Base-by-base conservation (phyloP, 2,888 invertebrate genomes). In the Hemistola chrysoprasaria region DNA sequence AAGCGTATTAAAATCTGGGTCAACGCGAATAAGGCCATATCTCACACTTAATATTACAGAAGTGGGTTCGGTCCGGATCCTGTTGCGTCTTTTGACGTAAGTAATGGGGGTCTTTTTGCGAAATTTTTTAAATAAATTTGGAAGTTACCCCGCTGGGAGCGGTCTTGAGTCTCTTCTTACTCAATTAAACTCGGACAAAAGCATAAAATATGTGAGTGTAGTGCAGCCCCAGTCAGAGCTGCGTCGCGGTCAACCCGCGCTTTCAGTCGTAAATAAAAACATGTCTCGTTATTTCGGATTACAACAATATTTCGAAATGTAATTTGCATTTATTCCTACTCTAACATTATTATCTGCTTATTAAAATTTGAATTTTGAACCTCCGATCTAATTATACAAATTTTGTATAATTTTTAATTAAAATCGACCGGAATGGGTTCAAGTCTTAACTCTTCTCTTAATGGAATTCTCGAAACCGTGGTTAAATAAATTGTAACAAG, bases 141-240 rank as follows among this genome's bases (percentile, higher is more conserved):
- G 79, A 77, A 70, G 82, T 79, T 70, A 76, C 76, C 86, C 85
- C 77, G 86, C 86, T 86, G 87, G 39, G 85, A 74, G 63, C 69
- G 64, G 65, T 6, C 63, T 62, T 65, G 53, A 60, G 64, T 76
- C 78, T 78, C 78, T 78, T 83, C 83, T 83, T 84, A 68, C 81
- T 78, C 84, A 86, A 87, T 86, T 86, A 85, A 80, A 79, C 70
- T 75, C 75, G 65, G 83, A 78, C 82, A 76, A 82, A 84, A 80
- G 79, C 73, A 76, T 85, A 84, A 86, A 76, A 79, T 87, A 86
- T 86, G 84, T 81, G 79, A 79, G 65, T 80, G 71, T 83, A 84
- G 62, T 86, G 83, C 81, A 82, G 79, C 82, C 84, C 79, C 74
- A 62, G 66, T 64, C 59, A 53, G 3, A 16, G 16, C 4, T 4